Evolutionary conservation across 2,888 invertebrate genomes (phyloP).

Genomic region (Nudaria mundana): DNA sequence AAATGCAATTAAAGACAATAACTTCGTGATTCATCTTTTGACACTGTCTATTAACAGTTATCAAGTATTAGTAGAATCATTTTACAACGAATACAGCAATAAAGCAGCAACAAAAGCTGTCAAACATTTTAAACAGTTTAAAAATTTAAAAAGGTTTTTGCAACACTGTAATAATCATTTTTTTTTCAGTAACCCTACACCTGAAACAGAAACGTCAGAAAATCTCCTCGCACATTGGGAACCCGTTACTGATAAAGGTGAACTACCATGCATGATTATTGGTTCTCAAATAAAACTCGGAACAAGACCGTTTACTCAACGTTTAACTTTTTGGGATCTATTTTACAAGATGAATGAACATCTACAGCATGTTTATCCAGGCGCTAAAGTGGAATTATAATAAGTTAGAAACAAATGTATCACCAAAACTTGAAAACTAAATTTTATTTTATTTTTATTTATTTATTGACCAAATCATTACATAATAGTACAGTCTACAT

Average conservation of each 20-base stretch:
- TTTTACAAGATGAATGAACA: constrained; percentile 37
- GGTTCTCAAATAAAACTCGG: constrained; percentile 25
- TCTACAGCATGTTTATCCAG: constrained; percentile 10
- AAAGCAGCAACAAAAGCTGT: too few relatives aligned
- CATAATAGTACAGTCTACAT: too few relatives aligned
- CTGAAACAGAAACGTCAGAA: constrained; percentile 31
- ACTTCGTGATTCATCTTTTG: neutral
- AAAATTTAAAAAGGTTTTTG: too few relatives aligned
- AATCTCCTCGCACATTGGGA: constrained; percentile 49
- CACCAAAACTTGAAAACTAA: neutral
- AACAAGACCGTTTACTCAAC: constrained; percentile 34
- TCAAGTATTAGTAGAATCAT: neutral
- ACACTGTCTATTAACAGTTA: neutral
- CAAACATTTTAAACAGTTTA: too few relatives aligned
- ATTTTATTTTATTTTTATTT: neutral
- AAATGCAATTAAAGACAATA: too few relatives aligned
- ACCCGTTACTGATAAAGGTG: constrained; percentile 32
- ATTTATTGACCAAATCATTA: too few relatives aligned
- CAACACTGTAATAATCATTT: too few relatives aligned
- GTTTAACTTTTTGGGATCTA: constrained; percentile 49
- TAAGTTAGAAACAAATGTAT: neutral
- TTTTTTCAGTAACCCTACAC: constrained; percentile 48
- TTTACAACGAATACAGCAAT: too few relatives aligned
- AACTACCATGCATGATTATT: constrained; percentile 38
- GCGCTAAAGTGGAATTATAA: constrained; percentile 4